Evolutionary conservation across 2,113 vertebrate species (phyloP).

Genomic region (Oenanthe oenanthe): DNA sequence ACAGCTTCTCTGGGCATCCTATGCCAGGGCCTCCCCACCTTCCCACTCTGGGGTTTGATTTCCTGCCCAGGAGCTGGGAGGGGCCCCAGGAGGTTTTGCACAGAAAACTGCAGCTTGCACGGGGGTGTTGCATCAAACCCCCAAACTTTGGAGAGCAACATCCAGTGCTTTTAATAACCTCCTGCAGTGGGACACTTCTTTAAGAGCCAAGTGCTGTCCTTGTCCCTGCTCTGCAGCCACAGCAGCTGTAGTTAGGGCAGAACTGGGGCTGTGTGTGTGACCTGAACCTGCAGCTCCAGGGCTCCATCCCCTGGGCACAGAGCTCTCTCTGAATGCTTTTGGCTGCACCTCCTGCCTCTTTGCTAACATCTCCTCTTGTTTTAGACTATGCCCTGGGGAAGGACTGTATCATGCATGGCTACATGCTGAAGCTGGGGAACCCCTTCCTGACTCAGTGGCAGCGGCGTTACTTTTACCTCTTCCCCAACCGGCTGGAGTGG

Average conservation of each 20-base stretch:
- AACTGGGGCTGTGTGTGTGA: neutral
- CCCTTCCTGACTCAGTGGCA: slow-evolving; percentile 98
- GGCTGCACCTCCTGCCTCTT: fast-evolving
- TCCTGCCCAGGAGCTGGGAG: neutral
- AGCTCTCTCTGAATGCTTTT: fast-evolving
- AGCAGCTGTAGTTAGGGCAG: neutral
- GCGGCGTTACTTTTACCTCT: slow-evolving; percentile 96
- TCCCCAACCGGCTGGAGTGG: slow-evolving; percentile 98
- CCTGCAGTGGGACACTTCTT: neutral
- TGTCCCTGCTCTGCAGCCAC: neutral
- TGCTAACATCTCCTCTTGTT: fast-evolving
- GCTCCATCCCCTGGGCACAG: fast-evolving
- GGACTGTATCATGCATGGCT: slow-evolving; percentile 96
- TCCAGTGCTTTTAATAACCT: neutral
- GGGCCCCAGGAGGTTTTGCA: neutral
- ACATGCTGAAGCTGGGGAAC: slow-evolving; percentile 96
- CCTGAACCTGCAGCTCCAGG: fast-evolving
- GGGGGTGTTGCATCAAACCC: neutral
- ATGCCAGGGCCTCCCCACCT: neutral
- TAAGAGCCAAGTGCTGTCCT: neutral
- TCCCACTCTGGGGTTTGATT: neutral
- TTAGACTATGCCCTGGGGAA: slow-evolving; percentile 94
- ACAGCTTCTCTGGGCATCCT: neutral
- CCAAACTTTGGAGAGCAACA: neutral
- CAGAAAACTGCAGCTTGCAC: neutral